Evolutionary conservation across 2,797 vertebrate species (phyloP), one percentile per base, ranked within the genome.

Genomic region (Rachycentron canadum): DNA sequence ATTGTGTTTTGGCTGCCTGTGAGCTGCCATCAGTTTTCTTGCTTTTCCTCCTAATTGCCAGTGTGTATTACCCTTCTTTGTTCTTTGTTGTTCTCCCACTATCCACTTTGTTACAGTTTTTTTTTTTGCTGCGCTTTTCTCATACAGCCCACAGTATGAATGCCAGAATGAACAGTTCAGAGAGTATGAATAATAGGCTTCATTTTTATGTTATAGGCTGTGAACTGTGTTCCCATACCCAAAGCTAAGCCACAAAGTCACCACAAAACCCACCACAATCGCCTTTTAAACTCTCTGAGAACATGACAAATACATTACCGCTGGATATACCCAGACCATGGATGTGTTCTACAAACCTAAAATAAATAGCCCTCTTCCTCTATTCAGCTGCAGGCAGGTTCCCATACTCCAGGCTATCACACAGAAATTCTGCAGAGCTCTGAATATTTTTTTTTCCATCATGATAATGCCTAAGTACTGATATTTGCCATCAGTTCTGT

Each of bases 201-300:
- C 2, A 1, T 64, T 78, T 19, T 41, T 66, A 38, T 40, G 30
- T 61, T 59, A 73, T 43, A 49, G 62, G 40, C 60, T 57, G 41
- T 41, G 59, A 56, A 71, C 63, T 61, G 34, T 45, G 59, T 57
- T 81, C 69, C 56, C 73, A 70, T 73, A 52, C 52, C 32, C 66
- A 49, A 64, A 77, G 61, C 69, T 69, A 38, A 73, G 73, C 50
- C 53, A 57, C 64, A 73, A 32, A 71, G 26, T 72, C 52, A 17
- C 68, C 80, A 72, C 61, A 73, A 85, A 84, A 73, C 50, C 53
- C 61, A 62, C 53, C 58, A 55, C 65, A 71, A 87, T 76, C 73
- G 70, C 67, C 79, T 79, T 84, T 78, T 72, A 81, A 90, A 84
- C 83, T 79, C 53, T 57, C 38, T 58, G 32, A 21, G 52, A 85